These are phyloP conservation scores for Mellivora capensis DNA, from an alignment of 2,113 vertebrate genomes.

Conservation along the genomic window DNA sequence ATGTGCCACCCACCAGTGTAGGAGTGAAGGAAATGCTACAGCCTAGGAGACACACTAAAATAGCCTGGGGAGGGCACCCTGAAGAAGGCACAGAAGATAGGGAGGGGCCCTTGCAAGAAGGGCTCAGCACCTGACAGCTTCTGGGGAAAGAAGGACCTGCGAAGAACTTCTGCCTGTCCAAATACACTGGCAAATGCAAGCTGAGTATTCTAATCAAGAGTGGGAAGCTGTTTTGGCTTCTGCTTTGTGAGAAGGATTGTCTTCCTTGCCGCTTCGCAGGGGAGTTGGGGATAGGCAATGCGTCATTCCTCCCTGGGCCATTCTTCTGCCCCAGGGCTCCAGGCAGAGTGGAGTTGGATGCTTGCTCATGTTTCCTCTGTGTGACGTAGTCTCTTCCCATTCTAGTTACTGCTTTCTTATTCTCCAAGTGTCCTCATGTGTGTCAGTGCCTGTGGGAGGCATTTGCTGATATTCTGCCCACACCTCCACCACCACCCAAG, in stretches of 20 bases:
- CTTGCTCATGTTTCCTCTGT: not conserved
- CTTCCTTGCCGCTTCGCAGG: not conserved
- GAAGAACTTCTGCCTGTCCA: not conserved
- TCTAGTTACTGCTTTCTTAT: not conserved
- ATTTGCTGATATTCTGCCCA: not conserved
- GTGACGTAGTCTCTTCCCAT: not conserved
- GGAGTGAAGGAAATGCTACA: not conserved
- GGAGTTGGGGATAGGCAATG: not conserved
- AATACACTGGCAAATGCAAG: not conserved
- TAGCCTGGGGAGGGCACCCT: not conserved
- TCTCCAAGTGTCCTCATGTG: not conserved
- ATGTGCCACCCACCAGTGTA: accelerated
- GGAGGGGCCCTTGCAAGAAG: not conserved
- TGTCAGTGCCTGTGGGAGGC: not conserved
- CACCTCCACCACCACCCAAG: not conserved
- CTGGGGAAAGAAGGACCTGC: not conserved
- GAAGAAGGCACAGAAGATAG: not conserved
- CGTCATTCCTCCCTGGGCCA: not conserved
- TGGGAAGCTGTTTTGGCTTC: not conserved
- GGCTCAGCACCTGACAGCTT: not conserved
- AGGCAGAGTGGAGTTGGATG: not conserved
- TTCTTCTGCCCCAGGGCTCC: not conserved
- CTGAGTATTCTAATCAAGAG: not conserved
- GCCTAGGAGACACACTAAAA: not conserved
- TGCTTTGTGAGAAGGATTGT: not conserved